Evolutionary conservation across 2,113 vertebrate species (phyloP).

Genomic region (Halcyon malimbica): DNA sequence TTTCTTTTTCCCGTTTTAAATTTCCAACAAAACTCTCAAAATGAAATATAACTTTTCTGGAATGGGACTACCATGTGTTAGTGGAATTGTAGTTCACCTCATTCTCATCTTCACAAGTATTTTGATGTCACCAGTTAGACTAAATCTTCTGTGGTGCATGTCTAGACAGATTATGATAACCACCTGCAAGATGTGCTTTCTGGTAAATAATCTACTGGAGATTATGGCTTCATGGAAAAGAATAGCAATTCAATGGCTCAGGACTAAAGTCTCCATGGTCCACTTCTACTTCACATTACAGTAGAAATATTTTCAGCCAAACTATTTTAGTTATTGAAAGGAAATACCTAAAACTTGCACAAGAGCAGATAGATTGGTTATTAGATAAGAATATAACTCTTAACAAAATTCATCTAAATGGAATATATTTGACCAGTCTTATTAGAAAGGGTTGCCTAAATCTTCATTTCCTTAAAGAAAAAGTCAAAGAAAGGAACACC

Average conservation of each 20-base stretch:
- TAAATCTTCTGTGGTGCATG: not conserved
- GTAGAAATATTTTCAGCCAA: not conserved
- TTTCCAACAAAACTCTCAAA: not conserved
- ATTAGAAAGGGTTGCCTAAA: not conserved
- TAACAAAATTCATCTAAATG: not conserved
- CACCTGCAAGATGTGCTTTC: not conserved
- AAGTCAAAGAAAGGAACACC: not conserved
- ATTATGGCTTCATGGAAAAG: not conserved
- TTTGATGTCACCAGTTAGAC: not conserved
- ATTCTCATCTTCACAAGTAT: not conserved
- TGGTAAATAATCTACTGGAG: not conserved
- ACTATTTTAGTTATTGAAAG: not conserved
- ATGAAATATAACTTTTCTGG: not conserved
- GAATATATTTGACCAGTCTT: not conserved
- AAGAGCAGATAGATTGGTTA: accelerated
- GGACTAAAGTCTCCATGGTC: not conserved
- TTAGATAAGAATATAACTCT: not conserved
- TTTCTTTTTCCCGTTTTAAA: not conserved
- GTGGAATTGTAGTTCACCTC: not conserved
- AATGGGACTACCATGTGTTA: not conserved
- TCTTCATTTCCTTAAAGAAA: not conserved
- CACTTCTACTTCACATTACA: not conserved
- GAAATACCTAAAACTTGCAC: not conserved
- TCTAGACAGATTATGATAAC: not conserved
- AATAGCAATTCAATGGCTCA: not conserved